Conservation (phyloP, 2,113 vertebrate genomes). For the Malurus cyaneus region DNA sequence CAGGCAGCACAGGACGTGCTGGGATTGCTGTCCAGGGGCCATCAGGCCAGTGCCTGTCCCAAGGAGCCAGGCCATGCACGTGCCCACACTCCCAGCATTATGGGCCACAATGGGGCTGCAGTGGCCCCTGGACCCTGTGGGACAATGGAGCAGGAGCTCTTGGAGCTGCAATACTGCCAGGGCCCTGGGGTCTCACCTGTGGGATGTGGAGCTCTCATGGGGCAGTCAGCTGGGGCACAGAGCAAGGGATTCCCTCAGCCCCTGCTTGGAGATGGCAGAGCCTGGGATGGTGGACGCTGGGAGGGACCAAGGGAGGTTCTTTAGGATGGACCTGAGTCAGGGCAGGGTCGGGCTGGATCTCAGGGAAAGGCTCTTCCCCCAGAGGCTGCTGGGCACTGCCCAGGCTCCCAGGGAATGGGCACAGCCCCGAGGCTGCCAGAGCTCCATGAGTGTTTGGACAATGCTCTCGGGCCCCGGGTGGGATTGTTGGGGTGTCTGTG, state of each 20-base stretch:
- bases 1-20: neutral
- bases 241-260: neutral
- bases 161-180: neutral
- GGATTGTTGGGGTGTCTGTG: neutral
- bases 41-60: neutral
- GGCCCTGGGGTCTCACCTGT: neutral
- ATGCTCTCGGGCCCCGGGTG: fast-evolving
- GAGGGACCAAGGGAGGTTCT: neutral
- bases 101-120: neutral
- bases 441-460: neutral
- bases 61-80: neutral
- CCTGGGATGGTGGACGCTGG: neutral
- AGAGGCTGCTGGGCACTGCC: neutral
- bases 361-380: neutral
- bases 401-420: neutral
- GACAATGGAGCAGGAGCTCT: neutral
- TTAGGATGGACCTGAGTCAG: neutral
- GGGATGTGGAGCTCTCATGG: neutral
- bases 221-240: neutral
- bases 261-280: neutral
- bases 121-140: neutral
- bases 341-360: fast-evolving
- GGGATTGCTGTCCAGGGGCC: neutral
- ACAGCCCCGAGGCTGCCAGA: fast-evolving
- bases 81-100: neutral